Base-by-base conservation (phyloP, 2,888 invertebrate genomes). In the Leptinotarsa juncta region DNA sequence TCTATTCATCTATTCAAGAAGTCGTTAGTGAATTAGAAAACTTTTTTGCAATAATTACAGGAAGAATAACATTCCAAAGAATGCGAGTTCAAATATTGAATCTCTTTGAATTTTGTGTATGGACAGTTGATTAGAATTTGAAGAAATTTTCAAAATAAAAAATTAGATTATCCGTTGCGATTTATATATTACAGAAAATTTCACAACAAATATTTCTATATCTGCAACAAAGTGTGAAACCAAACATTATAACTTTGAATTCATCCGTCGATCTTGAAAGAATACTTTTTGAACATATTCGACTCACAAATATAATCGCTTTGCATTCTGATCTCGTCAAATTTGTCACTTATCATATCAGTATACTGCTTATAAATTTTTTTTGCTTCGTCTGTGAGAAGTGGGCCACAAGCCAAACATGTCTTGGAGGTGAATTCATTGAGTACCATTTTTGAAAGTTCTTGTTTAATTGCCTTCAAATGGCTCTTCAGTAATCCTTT, bases 401-500 rank as follows among this genome's bases (percentile, higher is more conserved):
- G 48, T 10, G 73, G 65, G 3, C 65, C 48, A 67, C 76, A 76
- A 49, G 42, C 53, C 18, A 42, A 18, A 66, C 76, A 76, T 48
- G 70, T 20, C 26, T 60, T 51, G 15, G 49, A 51, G 49, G 60
- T 16, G 18, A n/a, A 60, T 7, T 60, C 62, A 32, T 48, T 53
- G 15, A 32, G n/a, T 26, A 75, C 51, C 48, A 65, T 48, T 42
- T 67, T 53, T 10, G 65, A 48, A n/a, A 76, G 23, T 69, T 76
- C 73, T 23, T 48, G 55, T 48, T 50, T 71, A 14, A 76, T 69
- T 48, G n/a, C 70, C 12, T 23, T 42, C 53, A 71, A 26, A 48
- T 73, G 76, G 7, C 70, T 69, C 18, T 51, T 76, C 48, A 73
- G 51, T 48, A 70, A 62, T 5, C 49, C 60, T 50, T 69, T 76